Evolutionary conservation across 2,888 invertebrate species (phyloP), one percentile per base, ranked within the genome.

Genomic region (Lithosia quadra): DNA sequence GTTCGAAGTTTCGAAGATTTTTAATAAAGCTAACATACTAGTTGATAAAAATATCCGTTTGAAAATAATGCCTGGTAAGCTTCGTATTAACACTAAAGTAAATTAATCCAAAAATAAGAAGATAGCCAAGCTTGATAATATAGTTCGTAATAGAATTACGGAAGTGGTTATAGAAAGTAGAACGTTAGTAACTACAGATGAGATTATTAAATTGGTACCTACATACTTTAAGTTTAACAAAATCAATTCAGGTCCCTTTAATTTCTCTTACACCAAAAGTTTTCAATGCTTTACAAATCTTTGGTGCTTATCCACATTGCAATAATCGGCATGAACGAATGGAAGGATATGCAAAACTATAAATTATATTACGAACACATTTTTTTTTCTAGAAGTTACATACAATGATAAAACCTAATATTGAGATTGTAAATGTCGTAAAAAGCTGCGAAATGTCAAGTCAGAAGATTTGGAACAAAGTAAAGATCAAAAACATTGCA

Each of bases 261-360:
- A 92, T 94, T 94, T 94, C 88, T 90, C 93, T 94, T 93, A 93
- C 95, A 94, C 94, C 94, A 94, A 94, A 92, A 91, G 88, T 90
- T 86, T 84, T 90, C 85, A 90, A 91, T 87, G 90, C 88, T 91
- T 92, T 90, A 92, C 91, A 93, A 93, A 94, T 95, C 95, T 95
- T 95, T 95, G 95, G 95, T 93, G 95, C 92, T 91, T 90, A 91
- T 93, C 91, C 91, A 93, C 91, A 91, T 92, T 91, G 90, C 91
- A 91, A 89, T 85, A 89, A 85, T 91, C 92, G 90, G 93, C 92
- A 92, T 92, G 87, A 89, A 90, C 86, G 84, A 90, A 88, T 88
- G 88, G 88, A 91, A 90, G 88, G 85, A 86, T 86, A 90, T 87
- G 88, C 86, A 85, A 56, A 88, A 87, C 83, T 84, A 86, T 84